These are phyloP conservation scores for Ruditapes philippinarum DNA, from an alignment of 1,140 invertebrate species.

Conservation along the genomic window DNA sequence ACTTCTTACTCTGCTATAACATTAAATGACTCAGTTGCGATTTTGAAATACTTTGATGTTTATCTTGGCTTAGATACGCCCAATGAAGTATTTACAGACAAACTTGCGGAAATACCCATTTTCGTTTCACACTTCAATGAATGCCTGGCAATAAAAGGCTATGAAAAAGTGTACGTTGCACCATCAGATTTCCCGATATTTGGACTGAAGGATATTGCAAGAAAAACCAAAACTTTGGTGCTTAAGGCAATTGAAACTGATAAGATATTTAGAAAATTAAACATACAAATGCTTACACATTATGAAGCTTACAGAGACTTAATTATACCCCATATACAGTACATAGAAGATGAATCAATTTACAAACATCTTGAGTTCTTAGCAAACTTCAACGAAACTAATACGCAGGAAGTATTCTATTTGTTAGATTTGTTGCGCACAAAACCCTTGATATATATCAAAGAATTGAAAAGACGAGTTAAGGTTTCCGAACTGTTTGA, in stretches of 20 bases:
- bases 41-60: background rate
- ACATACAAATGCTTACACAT: background rate
- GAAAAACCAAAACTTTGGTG: background rate
- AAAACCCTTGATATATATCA: constrained; percentile 38
- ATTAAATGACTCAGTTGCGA: background rate
- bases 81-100: background rate
- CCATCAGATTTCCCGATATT: background rate
- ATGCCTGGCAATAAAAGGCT: background rate
- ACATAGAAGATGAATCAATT: constrained; percentile 2
- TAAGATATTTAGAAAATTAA: background rate
- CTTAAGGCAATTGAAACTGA: background rate
- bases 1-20: background rate
- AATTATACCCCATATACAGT: constrained; percentile 55
- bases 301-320: constrained; percentile 62
- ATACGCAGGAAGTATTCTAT: constrained; percentile 26
- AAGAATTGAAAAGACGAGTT: background rate
- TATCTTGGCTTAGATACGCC: too few relatives aligned
- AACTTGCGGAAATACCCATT: background rate
- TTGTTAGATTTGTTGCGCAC: background rate
- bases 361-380: constrained; percentile 65
- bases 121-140: background rate
- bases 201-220: constrained; percentile 59
- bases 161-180: background rate
- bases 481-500: constrained; percentile 55
- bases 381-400: background rate